Conservation (phyloP, 2,113 vertebrate species). For the Orycteropus afer region DNA sequence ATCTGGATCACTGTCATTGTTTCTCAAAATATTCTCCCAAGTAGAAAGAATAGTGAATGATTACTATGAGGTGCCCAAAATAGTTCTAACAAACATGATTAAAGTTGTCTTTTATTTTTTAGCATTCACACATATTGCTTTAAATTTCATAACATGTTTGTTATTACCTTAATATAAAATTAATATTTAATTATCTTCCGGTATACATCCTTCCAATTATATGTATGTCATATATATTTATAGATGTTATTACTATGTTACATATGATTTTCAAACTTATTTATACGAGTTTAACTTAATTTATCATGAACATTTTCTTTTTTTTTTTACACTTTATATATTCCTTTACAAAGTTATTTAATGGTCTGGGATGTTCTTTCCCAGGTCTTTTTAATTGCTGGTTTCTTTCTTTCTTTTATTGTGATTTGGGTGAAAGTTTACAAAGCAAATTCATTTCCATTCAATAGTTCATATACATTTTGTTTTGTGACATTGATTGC, state of each 20-base stretch:
- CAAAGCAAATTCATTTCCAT: no score
- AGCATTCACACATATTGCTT: not conserved
- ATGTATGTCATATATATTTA: not conserved
- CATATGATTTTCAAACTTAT: not conserved
- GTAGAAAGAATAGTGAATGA: not conserved
- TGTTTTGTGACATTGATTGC: no score
- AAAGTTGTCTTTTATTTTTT: not conserved
- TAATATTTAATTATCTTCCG: not conserved
- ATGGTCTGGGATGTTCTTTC: not conserved
- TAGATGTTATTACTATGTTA: not conserved
- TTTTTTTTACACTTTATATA: constrained; percentile 9
- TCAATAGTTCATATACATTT: no score
- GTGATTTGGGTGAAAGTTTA: no score
- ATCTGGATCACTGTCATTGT: not conserved
- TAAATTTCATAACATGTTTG: not conserved
- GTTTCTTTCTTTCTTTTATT: no score
- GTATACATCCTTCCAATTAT: not conserved
- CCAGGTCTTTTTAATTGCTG: not conserved
- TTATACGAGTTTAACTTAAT: no score
- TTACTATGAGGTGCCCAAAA: not conserved
- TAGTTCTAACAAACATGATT: not conserved
- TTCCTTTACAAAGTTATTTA: not conserved
- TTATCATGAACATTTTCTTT: not conserved
- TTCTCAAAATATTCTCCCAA: not conserved
- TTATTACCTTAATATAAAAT: not conserved